phyloP scores from a whole-genome alignment of 2,797 vertebrate genomes.

The Vireo griseus region DNA sequence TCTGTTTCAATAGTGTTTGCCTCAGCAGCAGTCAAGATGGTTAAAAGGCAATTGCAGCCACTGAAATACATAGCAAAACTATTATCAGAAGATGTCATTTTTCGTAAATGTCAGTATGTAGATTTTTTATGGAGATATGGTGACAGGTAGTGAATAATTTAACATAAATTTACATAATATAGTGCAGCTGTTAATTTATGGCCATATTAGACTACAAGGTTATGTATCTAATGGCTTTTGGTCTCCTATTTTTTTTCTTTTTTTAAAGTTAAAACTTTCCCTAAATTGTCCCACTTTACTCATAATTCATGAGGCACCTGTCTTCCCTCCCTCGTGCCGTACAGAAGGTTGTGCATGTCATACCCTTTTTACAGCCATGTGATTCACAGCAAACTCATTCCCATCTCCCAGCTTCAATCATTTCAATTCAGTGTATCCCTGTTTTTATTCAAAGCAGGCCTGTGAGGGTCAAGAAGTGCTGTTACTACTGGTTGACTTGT shows the following conservation, averaged over 20 bases:
- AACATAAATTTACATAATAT: constrained; percentile 80
- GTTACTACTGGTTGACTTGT: not conserved
- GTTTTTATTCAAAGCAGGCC: not conserved
- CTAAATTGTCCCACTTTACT: constrained; percentile 55
- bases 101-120: constrained; percentile 71
- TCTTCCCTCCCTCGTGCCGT: not conserved
- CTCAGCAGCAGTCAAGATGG: constrained; percentile 41
- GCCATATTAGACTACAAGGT: constrained; percentile 70
- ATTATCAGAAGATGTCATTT: constrained; percentile 74
- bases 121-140: constrained; percentile 72
- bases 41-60: constrained; percentile 51
- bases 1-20: constrained; percentile 11
- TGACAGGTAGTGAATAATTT: constrained; percentile 77
- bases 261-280: constrained; percentile 54
- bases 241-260: constrained; percentile 23
- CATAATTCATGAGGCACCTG: constrained; percentile 51
- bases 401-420: not conserved
- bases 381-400: not conserved
- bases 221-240: constrained; percentile 72
- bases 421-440: not conserved
- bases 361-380: not conserved
- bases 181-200: constrained; percentile 76
- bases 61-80: constrained; percentile 56
- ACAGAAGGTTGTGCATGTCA: not conserved
- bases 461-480: not conserved